Evolutionary conservation across 1,140 invertebrate genomes (phyloP).

Genomic region (Drosophila kohkoa): DNA sequence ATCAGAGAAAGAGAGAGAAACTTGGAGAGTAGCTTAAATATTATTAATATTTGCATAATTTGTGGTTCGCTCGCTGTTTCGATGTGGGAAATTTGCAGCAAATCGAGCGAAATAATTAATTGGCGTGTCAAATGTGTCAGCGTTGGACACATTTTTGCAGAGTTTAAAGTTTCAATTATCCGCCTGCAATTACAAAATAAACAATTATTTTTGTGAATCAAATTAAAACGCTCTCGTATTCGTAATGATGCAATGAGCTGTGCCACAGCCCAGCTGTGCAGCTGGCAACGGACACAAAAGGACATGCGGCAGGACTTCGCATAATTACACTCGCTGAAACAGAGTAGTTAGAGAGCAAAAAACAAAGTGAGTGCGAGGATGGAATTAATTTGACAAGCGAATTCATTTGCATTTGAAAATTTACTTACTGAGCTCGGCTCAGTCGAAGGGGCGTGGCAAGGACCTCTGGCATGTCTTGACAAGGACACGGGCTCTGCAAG

Average conservation of each 20-base stretch:
- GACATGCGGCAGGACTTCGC: background rate
- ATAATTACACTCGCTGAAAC: constrained; percentile 2
- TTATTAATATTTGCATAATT: background rate
- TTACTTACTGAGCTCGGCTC: constrained; percentile 28
- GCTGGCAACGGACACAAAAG: background rate
- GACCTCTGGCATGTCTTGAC: constrained; percentile 3
- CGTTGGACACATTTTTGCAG: background rate
- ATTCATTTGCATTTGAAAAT: constrained; percentile 65
- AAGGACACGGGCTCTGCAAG: constrained; percentile 37
- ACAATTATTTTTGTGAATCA: constrained; percentile 43
- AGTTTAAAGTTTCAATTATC: constrained; percentile 29
- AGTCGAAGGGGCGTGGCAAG: background rate
- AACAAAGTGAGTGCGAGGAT: background rate
- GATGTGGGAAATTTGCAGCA: background rate
- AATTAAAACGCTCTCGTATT: constrained; percentile 12
- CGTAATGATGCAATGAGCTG: constrained; percentile 37
- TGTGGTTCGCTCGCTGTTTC: background rate
- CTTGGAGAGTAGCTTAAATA: background rate
- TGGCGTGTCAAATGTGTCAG: constrained; percentile 1
- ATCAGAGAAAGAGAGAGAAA: too few relatives aligned
- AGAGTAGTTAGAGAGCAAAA: background rate
- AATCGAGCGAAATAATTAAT: constrained; percentile 7
- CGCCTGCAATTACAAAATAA: constrained; percentile 31
- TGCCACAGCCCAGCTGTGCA: background rate
- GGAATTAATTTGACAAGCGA: constrained; percentile 54